phyloP scores from a whole-genome alignment of 2,797 vertebrate species.

The Apodemus agrarius region DNA sequence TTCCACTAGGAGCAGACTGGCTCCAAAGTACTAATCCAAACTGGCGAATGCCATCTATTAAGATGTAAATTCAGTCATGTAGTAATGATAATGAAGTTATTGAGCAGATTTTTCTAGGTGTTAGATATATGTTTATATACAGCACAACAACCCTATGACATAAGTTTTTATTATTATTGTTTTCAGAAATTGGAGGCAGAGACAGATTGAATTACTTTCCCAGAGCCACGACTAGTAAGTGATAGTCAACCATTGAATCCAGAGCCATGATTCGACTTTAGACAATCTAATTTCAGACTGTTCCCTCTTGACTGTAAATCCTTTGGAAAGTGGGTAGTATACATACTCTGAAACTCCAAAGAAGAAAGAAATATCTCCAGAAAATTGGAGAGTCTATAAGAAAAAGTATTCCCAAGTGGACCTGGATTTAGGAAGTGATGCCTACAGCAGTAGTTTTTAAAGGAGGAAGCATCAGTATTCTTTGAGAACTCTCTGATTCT shows the following conservation, averaged over 20 bases:
- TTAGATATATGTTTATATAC: slow-evolving; percentile 36
- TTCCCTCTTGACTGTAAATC: slow-evolving; percentile 35
- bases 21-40: slow-evolving; percentile 28
- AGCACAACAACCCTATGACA: slow-evolving; percentile 41
- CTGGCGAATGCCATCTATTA: slow-evolving; percentile 49
- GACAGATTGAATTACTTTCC: slow-evolving; percentile 31
- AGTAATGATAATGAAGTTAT: slow-evolving; percentile 33
- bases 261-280: slow-evolving; percentile 36
- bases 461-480: neutral
- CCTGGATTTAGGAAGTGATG: neutral
- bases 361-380: slow-evolving; percentile 55
- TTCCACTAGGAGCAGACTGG: slow-evolving; percentile 43
- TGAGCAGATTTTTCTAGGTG: slow-evolving; percentile 40
- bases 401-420: slow-evolving; percentile 37
- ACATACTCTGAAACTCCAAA: slow-evolving; percentile 2
- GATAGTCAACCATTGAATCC: slow-evolving; percentile 45
- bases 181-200: slow-evolving; percentile 55
- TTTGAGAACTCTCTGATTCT: slow-evolving; percentile 42
- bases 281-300: slow-evolving; percentile 29
- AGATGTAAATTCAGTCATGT: slow-evolving; percentile 50
- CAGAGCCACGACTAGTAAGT: slow-evolving; percentile 41
- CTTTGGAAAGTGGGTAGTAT: slow-evolving; percentile 55
- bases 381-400: slow-evolving; percentile 25
- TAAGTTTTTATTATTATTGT: slow-evolving; percentile 39
- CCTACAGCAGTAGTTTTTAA: slow-evolving; percentile 42